These are phyloP conservation scores for Polypterus bichir DNA, from an alignment of 2,113 vertebrate species.

Conservation along the genomic window DNA sequence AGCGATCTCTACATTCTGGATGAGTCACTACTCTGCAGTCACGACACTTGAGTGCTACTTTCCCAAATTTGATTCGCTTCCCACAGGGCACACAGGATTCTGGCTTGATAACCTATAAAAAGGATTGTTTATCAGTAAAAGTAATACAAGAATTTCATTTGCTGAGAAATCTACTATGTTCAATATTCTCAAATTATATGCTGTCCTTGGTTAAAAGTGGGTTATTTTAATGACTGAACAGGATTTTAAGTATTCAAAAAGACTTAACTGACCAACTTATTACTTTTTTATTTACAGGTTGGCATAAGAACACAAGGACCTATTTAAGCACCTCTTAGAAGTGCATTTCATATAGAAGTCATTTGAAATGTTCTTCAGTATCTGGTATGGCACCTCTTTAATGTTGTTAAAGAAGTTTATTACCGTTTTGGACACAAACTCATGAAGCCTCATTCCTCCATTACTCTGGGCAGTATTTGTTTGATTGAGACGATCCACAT, in stretches of 20 bases:
- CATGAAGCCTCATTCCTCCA: conserved; percentile 64
- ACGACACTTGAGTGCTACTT: conserved; percentile 78
- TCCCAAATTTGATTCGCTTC: conserved; percentile 93
- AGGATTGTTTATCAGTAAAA: neutral
- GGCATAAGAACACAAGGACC: no score
- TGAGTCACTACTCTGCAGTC: conserved; percentile 85
- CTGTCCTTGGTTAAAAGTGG: no score
- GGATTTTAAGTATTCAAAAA: neutral
- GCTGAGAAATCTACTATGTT: neutral
- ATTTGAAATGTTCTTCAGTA: no score
- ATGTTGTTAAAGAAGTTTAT: neutral
- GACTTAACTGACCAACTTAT: no score
- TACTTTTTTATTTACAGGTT: no score
- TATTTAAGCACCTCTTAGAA: no score
- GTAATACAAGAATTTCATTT: neutral
- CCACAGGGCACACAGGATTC: conserved; percentile 93
- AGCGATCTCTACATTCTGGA: conserved; percentile 83
- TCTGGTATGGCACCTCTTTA: no score
- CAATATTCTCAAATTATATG: neutral
- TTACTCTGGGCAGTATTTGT: conserved; percentile 64
- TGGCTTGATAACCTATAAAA: conserved; percentile 82
- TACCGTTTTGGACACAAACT: conserved; percentile 92
- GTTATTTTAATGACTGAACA: neutral
- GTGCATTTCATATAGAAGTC: no score
- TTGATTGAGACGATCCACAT: conserved; percentile 28